Conservation (phyloP, 2,888 invertebrate species). For the Fragum whitleyi region DNA sequence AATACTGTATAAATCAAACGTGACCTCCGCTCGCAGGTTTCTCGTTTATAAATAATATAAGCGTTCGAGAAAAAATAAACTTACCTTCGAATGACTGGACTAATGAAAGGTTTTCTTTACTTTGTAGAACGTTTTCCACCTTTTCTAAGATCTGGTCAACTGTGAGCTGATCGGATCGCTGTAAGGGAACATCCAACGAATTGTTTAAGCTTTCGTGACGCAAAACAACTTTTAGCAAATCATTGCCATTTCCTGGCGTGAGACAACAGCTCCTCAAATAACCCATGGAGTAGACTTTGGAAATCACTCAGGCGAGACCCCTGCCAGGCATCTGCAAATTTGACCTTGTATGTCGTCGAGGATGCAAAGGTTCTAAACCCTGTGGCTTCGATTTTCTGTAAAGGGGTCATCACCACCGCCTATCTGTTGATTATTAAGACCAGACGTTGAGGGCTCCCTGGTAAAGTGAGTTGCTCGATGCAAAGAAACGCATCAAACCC, state of each 20-base stretch:
- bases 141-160: constrained; percentile 25
- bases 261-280: constrained; percentile 15
- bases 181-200: no score
- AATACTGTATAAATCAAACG: no score
- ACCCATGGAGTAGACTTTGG: neutral
- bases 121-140: no score
- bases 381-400: constrained; percentile 13
- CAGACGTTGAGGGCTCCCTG: no score
- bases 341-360: constrained; percentile 17
- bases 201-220: constrained; percentile 13
- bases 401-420: constrained; percentile 16
- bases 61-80: no score
- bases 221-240: constrained; percentile 15
- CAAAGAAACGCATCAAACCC: no score
- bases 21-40: neutral
- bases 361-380: neutral
- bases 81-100: no score
- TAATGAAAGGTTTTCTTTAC: no score
- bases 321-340: constrained; percentile 25
- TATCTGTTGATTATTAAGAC: no score
- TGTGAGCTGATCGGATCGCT: no score
- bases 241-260: neutral
- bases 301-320: constrained; percentile 15
- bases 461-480: no score
- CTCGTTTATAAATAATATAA: neutral